Evolutionary conservation across 2,113 vertebrate genomes (phyloP).

Genomic region (Chionis minor): DNA sequence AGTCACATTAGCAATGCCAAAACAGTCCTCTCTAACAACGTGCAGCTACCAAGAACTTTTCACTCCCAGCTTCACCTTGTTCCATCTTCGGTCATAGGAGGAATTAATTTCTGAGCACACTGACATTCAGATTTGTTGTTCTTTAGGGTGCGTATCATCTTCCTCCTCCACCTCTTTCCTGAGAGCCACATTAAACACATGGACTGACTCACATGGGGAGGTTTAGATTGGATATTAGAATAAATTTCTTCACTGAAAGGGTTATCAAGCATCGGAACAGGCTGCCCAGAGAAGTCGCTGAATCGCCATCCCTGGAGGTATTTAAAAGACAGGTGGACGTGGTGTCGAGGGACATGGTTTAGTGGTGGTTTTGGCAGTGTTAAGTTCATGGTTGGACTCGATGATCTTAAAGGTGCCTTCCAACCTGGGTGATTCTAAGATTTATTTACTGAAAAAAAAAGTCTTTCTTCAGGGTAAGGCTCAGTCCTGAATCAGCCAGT

Average conservation of each 20-base stretch:
- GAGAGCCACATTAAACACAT: not conserved
- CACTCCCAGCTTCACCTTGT: not conserved
- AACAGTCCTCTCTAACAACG: not conserved
- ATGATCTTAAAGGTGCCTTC: too few relatives aligned
- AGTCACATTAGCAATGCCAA: not conserved
- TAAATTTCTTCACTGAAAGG: too few relatives aligned
- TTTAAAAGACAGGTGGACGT: too few relatives aligned
- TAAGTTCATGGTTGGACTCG: too few relatives aligned
- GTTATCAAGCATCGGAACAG: too few relatives aligned
- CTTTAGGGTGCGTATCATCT: not conserved
- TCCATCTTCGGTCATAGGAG: not conserved
- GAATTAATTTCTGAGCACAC: not conserved
- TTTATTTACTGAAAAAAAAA: not conserved
- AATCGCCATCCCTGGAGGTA: too few relatives aligned
- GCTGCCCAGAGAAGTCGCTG: too few relatives aligned
- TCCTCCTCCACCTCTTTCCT: not conserved
- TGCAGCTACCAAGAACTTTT: not conserved
- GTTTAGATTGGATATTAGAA: too few relatives aligned
- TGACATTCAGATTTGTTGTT: not conserved
- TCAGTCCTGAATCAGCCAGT: not conserved
- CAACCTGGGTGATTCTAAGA: too few relatives aligned
- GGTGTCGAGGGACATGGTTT: too few relatives aligned
- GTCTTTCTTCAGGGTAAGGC: not conserved
- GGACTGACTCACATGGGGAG: not conserved
- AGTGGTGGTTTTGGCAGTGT: too few relatives aligned